Percentiles rank a stretch among this genome's conserved stretches.
Evolutionary conservation across 53 echinoderm and acorn worm genomes (phyloP).

Genomic region (Paelopatides confundens): DNA sequence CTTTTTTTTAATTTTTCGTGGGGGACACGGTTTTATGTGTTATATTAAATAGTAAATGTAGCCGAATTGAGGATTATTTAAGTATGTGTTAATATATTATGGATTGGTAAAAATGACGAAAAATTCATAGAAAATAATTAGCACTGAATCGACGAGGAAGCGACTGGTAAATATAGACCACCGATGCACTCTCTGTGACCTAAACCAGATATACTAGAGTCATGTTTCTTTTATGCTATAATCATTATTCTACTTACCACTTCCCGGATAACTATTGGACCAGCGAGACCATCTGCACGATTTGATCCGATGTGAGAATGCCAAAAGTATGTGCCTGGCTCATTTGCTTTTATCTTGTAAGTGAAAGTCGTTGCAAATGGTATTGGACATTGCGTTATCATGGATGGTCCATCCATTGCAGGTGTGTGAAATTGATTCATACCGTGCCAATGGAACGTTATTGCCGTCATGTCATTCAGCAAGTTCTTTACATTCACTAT

Average conservation of each 20-base stretch:
- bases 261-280: constrained; percentile 75
- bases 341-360: constrained; percentile 69
- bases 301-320: constrained; percentile 90
- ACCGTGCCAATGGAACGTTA: constrained; percentile 96
- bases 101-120: no score
- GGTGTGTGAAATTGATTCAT: constrained; percentile 68
- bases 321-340: constrained; percentile 78
- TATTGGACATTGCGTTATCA: constrained; percentile 90
- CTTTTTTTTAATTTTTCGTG: no score
- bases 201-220: no score
- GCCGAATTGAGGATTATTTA: no score
- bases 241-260: neutral
- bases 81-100: no score
- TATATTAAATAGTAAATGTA: no score
- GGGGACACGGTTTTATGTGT: no score
- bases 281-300: constrained; percentile 87
- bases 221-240: no score
- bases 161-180: no score
- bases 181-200: no score
- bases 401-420: constrained; percentile 91
- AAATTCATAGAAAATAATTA: no score
- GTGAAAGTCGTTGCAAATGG: constrained; percentile 64
- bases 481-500: constrained; percentile 72
- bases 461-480: constrained; percentile 71
- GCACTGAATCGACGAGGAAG: no score